These are phyloP conservation scores for Danaus chrysippus DNA, from an alignment of 2,888 invertebrate species.

Conservation along the genomic window DNA sequence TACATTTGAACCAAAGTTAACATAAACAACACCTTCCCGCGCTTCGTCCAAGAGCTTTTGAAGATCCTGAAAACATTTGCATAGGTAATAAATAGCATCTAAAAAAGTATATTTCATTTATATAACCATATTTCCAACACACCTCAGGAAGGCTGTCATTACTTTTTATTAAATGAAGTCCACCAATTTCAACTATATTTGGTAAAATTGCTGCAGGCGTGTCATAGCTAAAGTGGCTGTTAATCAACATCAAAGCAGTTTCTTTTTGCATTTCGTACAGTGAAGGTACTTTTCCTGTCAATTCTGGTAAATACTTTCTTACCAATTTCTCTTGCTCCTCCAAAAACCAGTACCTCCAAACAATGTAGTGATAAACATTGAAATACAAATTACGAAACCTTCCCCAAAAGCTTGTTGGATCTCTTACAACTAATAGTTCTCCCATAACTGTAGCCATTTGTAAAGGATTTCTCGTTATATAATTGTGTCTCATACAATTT, in stretches of 20 bases:
- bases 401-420: conserved; percentile 74
- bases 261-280: conserved; percentile 61
- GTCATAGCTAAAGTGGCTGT: conserved; percentile 73
- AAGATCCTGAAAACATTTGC: conserved; percentile 62
- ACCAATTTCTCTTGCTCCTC: conserved; percentile 57
- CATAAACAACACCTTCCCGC: conserved; percentile 74
- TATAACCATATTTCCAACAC: conserved; percentile 9
- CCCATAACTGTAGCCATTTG: conserved; percentile 59
- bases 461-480: conserved; percentile 60
- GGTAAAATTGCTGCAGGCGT: conserved; percentile 71
- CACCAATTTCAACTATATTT: conserved; percentile 79
- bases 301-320: conserved; percentile 54
- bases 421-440: conserved; percentile 57
- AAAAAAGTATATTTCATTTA: no score
- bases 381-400: conserved; percentile 73
- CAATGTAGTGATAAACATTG: conserved; percentile 57
- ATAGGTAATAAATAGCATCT: no score
- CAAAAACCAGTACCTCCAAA: conserved; percentile 63
- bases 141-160: conserved; percentile 47
- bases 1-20: conserved; percentile 81
- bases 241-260: conserved; percentile 64
- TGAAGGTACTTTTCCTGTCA: conserved; percentile 58
- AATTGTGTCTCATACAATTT: conserved; percentile 66
- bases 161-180: conserved; percentile 67
- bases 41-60: conserved; percentile 72